phyloP scores from a whole-genome alignment of 1,140 invertebrate species.

The Papilio polyxenes region DNA sequence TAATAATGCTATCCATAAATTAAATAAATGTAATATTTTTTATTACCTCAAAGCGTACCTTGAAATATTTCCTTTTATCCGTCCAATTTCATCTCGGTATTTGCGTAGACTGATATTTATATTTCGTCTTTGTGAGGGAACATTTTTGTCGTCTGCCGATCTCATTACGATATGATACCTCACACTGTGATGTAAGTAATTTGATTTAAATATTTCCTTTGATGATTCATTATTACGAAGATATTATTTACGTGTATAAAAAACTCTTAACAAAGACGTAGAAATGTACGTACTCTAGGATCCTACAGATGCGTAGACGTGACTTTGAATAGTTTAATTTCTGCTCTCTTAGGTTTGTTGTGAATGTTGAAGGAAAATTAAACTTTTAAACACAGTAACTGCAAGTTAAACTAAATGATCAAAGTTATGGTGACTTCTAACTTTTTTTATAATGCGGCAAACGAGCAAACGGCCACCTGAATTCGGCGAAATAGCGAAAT shows the following conservation, averaged over 20 bases:
- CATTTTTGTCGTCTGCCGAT: conserved; percentile 47
- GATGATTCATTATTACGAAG: background rate
- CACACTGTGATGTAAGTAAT: conserved; percentile 4
- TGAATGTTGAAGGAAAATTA: too few species aligned
- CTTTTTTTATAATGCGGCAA: too few species aligned
- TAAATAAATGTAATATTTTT: conserved; percentile 14
- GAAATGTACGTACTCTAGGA: background rate
- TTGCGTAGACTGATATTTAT: conserved; percentile 20
- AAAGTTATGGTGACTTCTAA: too few species aligned
- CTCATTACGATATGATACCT: conserved; percentile 56
- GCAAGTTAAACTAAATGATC: too few species aligned
- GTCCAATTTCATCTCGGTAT: conserved; percentile 29
- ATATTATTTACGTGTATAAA: background rate
- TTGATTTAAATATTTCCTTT: conserved; percentile 30
- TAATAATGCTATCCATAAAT: background rate
- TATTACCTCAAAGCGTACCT: conserved; percentile 33
- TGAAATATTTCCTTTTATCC: conserved; percentile 33
- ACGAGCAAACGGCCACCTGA: too few species aligned
- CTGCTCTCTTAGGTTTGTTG: too few species aligned
- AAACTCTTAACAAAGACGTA: background rate
- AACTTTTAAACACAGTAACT: too few species aligned
- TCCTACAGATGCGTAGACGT: background rate
- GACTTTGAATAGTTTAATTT: background rate
- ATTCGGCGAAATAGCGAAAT: too few species aligned
- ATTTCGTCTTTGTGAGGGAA: conserved; percentile 35